Evolutionary conservation across 92 coral and sea anemone genomes (phyloP).

Genomic region (Porites divaricata): DNA sequence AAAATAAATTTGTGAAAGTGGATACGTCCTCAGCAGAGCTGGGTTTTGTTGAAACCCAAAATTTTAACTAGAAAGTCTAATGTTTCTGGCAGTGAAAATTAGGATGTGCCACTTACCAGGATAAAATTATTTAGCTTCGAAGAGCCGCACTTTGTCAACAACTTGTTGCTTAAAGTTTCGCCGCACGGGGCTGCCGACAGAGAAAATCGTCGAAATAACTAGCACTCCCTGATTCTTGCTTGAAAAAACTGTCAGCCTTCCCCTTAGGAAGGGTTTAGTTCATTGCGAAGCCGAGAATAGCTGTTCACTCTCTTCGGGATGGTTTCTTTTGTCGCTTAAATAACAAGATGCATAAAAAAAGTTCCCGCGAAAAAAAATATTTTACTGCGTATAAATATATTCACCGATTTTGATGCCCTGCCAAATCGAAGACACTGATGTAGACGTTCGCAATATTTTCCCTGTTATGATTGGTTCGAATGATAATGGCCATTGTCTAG

Average conservation of each 20-base stretch:
- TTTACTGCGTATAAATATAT: conserved; percentile 79
- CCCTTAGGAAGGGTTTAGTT: conserved; percentile 21
- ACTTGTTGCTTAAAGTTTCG: conserved; percentile 56
- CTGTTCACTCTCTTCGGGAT: background rate
- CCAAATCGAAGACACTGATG: conserved; percentile 64
- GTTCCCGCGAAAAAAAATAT: conserved; percentile 87
- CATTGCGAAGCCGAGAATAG: conserved; percentile 41
- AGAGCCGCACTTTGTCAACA: conserved; percentile 34
- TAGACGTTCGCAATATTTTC: conserved; percentile 41
- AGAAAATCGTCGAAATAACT: conserved; percentile 18
- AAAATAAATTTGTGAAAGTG: conserved; percentile 21
- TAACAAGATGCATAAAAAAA: conserved; percentile 52
- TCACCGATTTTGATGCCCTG: conserved; percentile 62
- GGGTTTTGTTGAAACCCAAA: background rate
- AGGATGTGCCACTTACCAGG: conserved; percentile 24
- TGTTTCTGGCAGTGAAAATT: too few species aligned
- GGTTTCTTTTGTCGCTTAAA: conserved; percentile 29
- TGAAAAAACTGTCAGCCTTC: conserved; percentile 16
- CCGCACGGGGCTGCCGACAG: conserved; percentile 10
- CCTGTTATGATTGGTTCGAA: conserved; percentile 67
- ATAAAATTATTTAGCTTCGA: background rate
- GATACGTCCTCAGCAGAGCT: conserved; percentile 7
- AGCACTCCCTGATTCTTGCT: background rate
- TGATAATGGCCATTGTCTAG: conserved; percentile 46
- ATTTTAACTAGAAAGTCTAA: background rate